Percentiles rank a stretch among this genome's conserved stretches.
Conservation (phyloP, 1,140 invertebrate species). For the Vanessa atalanta region DNA sequence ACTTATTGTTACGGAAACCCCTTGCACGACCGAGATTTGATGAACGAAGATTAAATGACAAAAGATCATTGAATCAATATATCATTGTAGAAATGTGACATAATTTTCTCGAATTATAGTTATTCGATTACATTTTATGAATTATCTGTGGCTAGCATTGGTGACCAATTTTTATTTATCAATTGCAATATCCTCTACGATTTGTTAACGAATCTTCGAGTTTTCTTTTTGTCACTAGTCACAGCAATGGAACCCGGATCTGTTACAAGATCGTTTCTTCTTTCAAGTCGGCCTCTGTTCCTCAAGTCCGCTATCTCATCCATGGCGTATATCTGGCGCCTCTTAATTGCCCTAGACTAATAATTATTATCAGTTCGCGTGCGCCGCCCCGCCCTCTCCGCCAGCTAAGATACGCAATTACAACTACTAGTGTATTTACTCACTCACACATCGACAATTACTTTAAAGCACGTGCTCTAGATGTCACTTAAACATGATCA, state of each 20-base stretch:
- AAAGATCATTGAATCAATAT: too few relatives aligned
- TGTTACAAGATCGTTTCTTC: slow-evolving; percentile 15
- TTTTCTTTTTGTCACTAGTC: too few relatives aligned
- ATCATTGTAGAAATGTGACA: too few relatives aligned
- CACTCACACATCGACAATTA: slow-evolving; percentile 42
- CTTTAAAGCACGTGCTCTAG: slow-evolving; percentile 52
- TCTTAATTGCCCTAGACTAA: slow-evolving; percentile 77
- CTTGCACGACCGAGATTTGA: too few relatives aligned
- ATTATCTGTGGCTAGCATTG: too few relatives aligned
- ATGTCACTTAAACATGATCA: slow-evolving; percentile 39
- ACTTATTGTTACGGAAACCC: too few relatives aligned
- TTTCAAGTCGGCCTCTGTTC: slow-evolving; percentile 14
- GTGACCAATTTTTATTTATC: too few relatives aligned
- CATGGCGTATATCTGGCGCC: slow-evolving; percentile 75
- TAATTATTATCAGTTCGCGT: slow-evolving; percentile 78
- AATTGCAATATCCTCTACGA: too few relatives aligned
- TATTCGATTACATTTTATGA: too few relatives aligned
- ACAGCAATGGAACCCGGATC: slow-evolving; percentile 13
- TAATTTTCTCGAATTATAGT: too few relatives aligned
- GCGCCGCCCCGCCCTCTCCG: slow-evolving; percentile 57
- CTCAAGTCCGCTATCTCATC: slow-evolving; percentile 62
- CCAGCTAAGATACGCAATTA: slow-evolving; percentile 57
- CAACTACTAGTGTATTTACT: slow-evolving; percentile 45
- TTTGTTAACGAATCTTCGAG: too few relatives aligned
- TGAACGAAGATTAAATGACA: too few relatives aligned